A percentile compares a stretch with the other conserved stretches of the same genome.
phyloP scores from a whole-genome alignment of 2,113 vertebrate species.

The Embiotoca jacksoni region DNA sequence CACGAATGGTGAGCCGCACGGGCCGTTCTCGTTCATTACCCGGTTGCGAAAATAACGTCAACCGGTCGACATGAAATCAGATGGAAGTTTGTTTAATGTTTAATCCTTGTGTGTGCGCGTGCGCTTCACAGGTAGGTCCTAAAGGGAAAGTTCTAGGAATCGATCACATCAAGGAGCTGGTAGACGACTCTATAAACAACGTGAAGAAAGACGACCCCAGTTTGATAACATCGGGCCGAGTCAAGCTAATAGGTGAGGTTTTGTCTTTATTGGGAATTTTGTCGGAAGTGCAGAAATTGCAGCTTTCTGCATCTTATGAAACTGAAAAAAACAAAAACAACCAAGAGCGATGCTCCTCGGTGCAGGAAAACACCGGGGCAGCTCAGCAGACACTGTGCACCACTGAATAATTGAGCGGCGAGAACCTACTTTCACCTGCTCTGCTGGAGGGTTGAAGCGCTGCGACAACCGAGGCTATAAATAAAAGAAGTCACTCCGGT shows the following conservation, averaged over 20 bases:
- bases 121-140: slow-evolving; percentile 90
- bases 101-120: slow-evolving; percentile 20
- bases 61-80: slow-evolving; percentile 3
- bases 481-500: not conserved
- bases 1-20: slow-evolving; percentile 93
- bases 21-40: slow-evolving; percentile 7
- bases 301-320: not conserved
- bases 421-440: slow-evolving; percentile 26
- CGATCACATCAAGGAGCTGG: slow-evolving; percentile 99
- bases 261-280: not conserved
- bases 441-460: slow-evolving; percentile 2
- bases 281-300: too few species aligned
- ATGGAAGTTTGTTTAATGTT: not conserved
- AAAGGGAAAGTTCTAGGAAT: slow-evolving; percentile 98
- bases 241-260: slow-evolving; percentile 92
- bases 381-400: slow-evolving; percentile 5
- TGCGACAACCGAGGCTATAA: not conserved
- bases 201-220: slow-evolving; percentile 96
- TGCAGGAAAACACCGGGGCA: not conserved
- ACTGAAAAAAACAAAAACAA: not conserved
- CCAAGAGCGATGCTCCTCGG: not conserved
- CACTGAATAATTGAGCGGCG: slow-evolving; percentile 56
- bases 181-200: slow-evolving; percentile 96
- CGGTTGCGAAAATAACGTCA: not conserved
- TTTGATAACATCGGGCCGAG: slow-evolving; percentile 93